These are phyloP conservation scores for Hybognathus amarus DNA, from an alignment of 2,797 vertebrate genomes.

Conservation along the genomic window DNA sequence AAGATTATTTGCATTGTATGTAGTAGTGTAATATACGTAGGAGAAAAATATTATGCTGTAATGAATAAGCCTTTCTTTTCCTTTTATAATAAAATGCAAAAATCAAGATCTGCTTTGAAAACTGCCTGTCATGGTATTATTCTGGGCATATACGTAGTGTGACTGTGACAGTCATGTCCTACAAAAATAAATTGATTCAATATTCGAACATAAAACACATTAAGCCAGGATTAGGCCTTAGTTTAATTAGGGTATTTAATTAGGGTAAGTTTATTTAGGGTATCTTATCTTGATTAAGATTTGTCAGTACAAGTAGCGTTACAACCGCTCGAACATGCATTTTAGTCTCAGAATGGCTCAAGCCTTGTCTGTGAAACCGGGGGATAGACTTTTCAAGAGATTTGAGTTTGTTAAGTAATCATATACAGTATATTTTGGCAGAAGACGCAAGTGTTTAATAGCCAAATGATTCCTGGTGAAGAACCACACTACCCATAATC, in stretches of 20 bases:
- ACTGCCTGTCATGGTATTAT: background rate
- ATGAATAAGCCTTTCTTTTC: constrained; percentile 74
- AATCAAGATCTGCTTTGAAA: constrained; percentile 59
- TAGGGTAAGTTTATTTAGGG: too few species aligned
- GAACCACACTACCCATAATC: background rate
- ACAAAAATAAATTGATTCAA: background rate
- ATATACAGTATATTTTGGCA: background rate
- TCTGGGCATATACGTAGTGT: background rate
- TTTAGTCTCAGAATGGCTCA: too few species aligned
- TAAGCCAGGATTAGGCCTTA: too few species aligned
- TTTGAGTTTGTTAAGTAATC: background rate
- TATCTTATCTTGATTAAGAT: too few species aligned
- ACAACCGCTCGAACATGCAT: too few species aligned
- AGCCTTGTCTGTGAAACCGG: too few species aligned
- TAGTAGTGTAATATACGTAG: constrained; percentile 71
- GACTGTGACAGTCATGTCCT: background rate
- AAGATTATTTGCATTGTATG: constrained; percentile 69
- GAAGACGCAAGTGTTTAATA: background rate
- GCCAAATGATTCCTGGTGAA: background rate
- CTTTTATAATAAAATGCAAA: constrained; percentile 75
- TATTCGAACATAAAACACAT: background rate
- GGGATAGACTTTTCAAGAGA: background rate
- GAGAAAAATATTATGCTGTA: constrained; percentile 70
- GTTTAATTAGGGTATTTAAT: too few species aligned
- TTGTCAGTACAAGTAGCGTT: too few species aligned